Percentiles rank a stretch among this genome's conserved stretches.
phyloP scores from a whole-genome alignment of 2,113 vertebrate species.

The Theristicus caerulescens region DNA sequence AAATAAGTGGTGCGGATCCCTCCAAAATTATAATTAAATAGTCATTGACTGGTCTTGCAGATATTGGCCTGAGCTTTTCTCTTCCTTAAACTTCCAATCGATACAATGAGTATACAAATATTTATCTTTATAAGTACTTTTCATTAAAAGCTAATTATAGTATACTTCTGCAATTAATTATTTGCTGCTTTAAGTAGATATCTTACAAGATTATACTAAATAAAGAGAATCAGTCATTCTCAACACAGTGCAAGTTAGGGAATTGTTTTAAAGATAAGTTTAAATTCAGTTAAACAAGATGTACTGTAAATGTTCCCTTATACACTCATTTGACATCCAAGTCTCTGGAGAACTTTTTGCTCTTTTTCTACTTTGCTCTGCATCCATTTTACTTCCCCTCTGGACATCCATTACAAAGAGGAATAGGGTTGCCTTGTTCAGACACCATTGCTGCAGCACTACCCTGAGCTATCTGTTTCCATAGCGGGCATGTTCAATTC shows the following conservation, averaged over 20 bases:
- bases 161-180: conserved; percentile 1
- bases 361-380: not conserved
- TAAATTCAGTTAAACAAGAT: not conserved
- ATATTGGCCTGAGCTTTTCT: not conserved
- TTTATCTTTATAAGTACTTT: conserved; percentile 24
- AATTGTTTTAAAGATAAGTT: not conserved
- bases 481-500: not conserved
- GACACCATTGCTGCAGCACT: not conserved
- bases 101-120: not conserved
- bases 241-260: not conserved
- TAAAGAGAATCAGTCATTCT: not conserved
- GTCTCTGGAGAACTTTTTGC: conserved; percentile 8
- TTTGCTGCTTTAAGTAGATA: not conserved
- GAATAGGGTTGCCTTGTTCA: not conserved
- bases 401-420: conserved; percentile 7
- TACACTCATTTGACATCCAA: not conserved
- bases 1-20: not conserved
- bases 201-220: not conserved
- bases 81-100: not conserved
- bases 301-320: not conserved
- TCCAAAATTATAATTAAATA: not conserved
- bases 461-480: not conserved
- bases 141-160: conserved; percentile 4
- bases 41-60: not conserved
- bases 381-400: conserved; percentile 14